Percentiles rank a stretch among this genome's conserved stretches.
phyloP scores from a whole-genome alignment of 2,113 vertebrate species.

The Pomatorhinus ruficollis region DNA sequence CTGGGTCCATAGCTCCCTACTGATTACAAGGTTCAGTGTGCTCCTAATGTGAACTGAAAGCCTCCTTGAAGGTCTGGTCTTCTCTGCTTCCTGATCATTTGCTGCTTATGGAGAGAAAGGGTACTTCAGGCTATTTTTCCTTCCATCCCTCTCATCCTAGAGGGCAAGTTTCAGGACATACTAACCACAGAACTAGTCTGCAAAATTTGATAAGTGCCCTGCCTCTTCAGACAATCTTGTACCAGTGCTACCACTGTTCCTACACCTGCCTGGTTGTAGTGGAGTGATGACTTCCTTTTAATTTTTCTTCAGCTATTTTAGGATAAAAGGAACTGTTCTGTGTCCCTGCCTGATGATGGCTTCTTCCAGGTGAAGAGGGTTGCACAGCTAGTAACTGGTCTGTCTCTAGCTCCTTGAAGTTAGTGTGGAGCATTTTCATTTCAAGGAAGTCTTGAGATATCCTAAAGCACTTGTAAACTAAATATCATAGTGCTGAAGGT shows the following conservation, averaged over 20 bases:
- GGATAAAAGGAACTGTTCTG: background rate
- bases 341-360: fast-evolving
- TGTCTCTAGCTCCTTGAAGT: background rate
- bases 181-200: background rate
- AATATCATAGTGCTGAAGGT: background rate
- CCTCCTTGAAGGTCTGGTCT: background rate
- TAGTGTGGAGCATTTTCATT: background rate
- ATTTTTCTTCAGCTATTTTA: background rate
- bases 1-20: background rate
- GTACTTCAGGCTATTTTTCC: background rate
- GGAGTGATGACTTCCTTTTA: background rate
- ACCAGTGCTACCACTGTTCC: background rate
- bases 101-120: background rate
- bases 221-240: background rate
- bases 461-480: background rate
- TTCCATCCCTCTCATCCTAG: background rate
- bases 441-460: background rate
- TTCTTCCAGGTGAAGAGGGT: background rate
- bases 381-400: background rate
- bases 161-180: background rate
- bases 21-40: background rate
- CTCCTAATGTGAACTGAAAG: background rate
- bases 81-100: background rate
- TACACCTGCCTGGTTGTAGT: background rate
- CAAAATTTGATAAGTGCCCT: background rate